Conservation (phyloP, 2,888 invertebrate genomes). For the Caenorhabditis macrosperma region DNA sequence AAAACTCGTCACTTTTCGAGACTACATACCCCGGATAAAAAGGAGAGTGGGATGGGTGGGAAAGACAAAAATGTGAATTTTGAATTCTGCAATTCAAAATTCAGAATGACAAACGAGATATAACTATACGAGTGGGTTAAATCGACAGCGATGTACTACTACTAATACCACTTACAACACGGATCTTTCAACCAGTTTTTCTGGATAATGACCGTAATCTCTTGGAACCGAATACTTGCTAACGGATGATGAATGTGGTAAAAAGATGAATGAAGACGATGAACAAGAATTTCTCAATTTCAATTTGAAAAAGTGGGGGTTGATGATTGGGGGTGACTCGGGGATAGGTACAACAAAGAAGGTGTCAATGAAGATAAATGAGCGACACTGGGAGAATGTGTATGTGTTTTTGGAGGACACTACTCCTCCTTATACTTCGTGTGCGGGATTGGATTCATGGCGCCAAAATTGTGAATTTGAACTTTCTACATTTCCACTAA, state of each 20-base stretch:
- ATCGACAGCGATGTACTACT: conserved; percentile 20
- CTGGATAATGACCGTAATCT: conserved; percentile 43
- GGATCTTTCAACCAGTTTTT: conserved; percentile 23
- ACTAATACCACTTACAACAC: conserved; percentile 11
- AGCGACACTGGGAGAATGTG: conserved; percentile 12
- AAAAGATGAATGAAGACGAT: background rate
- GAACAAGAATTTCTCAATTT: conserved; percentile 7
- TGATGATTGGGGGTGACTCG: background rate
- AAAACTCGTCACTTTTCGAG: background rate
- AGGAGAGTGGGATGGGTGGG: background rate
- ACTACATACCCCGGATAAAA: background rate
- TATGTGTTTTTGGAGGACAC: conserved; percentile 53
- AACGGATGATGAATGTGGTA: conserved; percentile 22
- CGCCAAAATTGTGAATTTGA: conserved; percentile 34
- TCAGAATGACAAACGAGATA: conserved; percentile 39
- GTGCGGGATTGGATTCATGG: conserved; percentile 21
- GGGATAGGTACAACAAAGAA: conserved; percentile 14
- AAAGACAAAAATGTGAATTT: background rate
- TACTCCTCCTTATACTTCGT: conserved; percentile 27
- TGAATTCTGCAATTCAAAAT: conserved; percentile 27
- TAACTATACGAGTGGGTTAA: conserved; percentile 46
- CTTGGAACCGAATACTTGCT: too few species aligned
- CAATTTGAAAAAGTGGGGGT: background rate
- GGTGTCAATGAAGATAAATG: conserved; percentile 61
- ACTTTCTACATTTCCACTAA: background rate